Evolutionary conservation across 2,888 invertebrate genomes (phyloP).

Genomic region (Anticlea derivata): DNA sequence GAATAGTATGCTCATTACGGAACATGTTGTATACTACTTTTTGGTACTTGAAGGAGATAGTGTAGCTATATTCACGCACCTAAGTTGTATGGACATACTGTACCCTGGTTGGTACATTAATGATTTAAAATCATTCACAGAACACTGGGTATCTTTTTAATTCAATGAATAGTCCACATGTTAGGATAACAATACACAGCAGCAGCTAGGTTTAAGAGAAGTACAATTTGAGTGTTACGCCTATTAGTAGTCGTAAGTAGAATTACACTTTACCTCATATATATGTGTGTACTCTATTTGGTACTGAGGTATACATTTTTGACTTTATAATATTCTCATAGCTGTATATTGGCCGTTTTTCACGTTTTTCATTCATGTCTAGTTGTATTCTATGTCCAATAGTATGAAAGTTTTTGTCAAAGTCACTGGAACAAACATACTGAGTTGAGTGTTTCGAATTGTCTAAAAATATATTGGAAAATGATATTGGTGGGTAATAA

Average conservation of each 20-base stretch:
- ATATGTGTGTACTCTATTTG: conserved; percentile 35
- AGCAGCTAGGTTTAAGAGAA: conserved; percentile 35
- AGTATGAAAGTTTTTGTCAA: conserved; percentile 16
- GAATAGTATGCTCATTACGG: too few relatives aligned
- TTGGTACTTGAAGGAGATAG: neutral
- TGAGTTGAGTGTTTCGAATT: neutral
- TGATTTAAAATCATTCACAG: conserved; percentile 17
- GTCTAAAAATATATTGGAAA: conserved; percentile 3
- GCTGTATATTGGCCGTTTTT: conserved; percentile 40
- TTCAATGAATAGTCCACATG: conserved; percentile 5
- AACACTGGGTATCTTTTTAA: conserved; percentile 14
- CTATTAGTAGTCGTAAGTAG: conserved; percentile 39
- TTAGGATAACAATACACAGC: conserved; percentile 15
- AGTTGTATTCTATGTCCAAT: conserved; percentile 22
- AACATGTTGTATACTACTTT: neutral
- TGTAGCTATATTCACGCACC: conserved; percentile 1
- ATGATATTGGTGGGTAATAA: conserved; percentile 8
- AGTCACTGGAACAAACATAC: conserved; percentile 9
- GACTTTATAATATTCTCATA: conserved; percentile 39
- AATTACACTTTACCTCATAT: conserved; percentile 34
- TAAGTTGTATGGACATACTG: conserved; percentile 1
- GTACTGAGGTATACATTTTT: conserved; percentile 44
- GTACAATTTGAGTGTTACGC: conserved; percentile 38
- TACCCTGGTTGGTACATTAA: conserved; percentile 18
- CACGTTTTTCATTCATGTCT: conserved; percentile 27